Evolutionary conservation across 2,113 vertebrate genomes (phyloP).

Genomic region (Regulus satrapa): DNA sequence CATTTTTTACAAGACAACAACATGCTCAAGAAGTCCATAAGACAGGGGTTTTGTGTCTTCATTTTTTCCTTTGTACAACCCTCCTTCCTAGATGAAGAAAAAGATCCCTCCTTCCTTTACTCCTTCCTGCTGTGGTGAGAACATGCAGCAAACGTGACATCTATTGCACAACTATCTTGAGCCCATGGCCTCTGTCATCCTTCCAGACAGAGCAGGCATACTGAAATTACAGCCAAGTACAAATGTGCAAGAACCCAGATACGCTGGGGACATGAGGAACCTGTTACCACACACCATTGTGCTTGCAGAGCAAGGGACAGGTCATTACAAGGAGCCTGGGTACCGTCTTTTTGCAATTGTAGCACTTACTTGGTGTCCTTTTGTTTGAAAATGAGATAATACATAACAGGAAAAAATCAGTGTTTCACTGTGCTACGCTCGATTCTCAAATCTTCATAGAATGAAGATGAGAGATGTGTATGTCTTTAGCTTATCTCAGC

Average conservation of each 20-base stretch:
- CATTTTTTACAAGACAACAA: not conserved
- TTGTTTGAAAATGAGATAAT: not conserved
- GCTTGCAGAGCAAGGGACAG: not conserved
- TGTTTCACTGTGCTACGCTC: not conserved
- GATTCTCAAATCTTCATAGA: not conserved
- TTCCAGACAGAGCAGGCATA: not conserved
- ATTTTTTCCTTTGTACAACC: not conserved
- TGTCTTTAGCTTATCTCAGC: not conserved
- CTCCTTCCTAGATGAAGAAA: not conserved
- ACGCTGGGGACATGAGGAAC: not conserved
- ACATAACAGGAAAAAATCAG: not conserved
- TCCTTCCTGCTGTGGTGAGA: not conserved
- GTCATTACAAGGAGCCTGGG: not conserved
- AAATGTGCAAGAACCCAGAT: not conserved
- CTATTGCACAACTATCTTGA: not conserved
- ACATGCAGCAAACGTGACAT: conserved; percentile 1
- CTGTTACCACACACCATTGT: not conserved
- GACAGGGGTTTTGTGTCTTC: not conserved
- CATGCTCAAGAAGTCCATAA: not conserved
- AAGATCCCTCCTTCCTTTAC: not conserved
- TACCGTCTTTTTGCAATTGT: not conserved
- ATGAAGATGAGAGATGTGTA: not conserved
- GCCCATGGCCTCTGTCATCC: not conserved
- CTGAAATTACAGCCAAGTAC: not conserved
- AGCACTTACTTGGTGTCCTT: not conserved